Evolutionary conservation across 1,140 invertebrate species (phyloP).

Genomic region (Berghia stephanieae): DNA sequence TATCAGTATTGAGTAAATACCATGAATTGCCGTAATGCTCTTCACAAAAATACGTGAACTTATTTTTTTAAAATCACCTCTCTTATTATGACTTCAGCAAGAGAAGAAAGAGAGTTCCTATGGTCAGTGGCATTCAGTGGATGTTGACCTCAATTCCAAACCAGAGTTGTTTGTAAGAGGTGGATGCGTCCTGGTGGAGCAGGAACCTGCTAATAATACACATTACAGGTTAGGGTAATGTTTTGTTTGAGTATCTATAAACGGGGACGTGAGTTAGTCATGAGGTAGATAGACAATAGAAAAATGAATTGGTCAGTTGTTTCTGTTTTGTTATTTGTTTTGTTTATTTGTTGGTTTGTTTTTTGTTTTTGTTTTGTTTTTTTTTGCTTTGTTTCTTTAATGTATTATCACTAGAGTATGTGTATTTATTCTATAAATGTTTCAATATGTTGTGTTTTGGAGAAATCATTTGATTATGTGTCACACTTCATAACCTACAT

Average conservation of each 20-base stretch:
- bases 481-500: too few relatives aligned
- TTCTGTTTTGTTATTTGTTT: neutral
- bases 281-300: neutral
- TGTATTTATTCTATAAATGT: neutral
- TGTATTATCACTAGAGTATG: neutral
- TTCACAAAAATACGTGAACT: too few relatives aligned
- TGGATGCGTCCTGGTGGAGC: constrained; percentile 65
- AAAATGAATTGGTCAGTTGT: neutral
- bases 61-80: too few relatives aligned
- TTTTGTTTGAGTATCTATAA: neutral
- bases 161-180: constrained; percentile 66
- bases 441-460: neutral
- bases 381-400: too few relatives aligned
- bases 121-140: neutral
- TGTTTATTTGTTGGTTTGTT: neutral
- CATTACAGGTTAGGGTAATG: constrained; percentile 43
- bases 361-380: too few relatives aligned
- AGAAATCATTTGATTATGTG: neutral
- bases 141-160: constrained; percentile 37
- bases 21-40: too few relatives aligned
- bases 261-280: too few relatives aligned
- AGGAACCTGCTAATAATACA: constrained; percentile 63
- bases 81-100: too few relatives aligned
- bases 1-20: too few relatives aligned
- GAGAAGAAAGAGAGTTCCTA: neutral